These are phyloP conservation scores for Fistularia tabacaria DNA, from an alignment of 2,797 vertebrate species.

Conservation along the genomic window DNA sequence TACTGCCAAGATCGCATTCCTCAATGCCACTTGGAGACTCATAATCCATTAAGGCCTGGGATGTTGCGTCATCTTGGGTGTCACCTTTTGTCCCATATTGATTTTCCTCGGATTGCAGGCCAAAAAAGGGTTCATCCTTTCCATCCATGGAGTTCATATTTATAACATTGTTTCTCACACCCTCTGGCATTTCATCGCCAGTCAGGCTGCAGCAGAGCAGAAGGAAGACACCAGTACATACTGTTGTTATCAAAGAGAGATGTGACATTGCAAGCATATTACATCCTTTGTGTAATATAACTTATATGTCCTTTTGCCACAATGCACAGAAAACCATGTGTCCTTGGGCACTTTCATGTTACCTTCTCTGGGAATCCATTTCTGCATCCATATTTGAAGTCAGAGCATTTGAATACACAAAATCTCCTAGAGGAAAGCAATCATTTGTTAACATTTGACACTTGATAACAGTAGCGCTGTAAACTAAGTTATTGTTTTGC, in stretches of 20 bases:
- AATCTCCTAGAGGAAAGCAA: slow-evolving; percentile 12
- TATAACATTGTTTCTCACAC: slow-evolving; percentile 11
- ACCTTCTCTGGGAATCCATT: slow-evolving; percentile 63
- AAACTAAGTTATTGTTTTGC: background rate
- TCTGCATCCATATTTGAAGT: slow-evolving; percentile 41
- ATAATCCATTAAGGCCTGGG: slow-evolving; percentile 41
- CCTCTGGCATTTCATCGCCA: slow-evolving; percentile 36
- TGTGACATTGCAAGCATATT: background rate
- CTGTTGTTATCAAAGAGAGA: background rate
- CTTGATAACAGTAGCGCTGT: background rate
- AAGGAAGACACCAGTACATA: background rate
- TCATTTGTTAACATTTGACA: background rate
- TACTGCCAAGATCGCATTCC: slow-evolving; percentile 11
- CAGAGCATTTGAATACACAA: slow-evolving; percentile 17
- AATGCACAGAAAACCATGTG: no score
- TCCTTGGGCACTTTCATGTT: slow-evolving; percentile 3
- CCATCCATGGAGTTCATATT: slow-evolving; percentile 18
- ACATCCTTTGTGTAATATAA: background rate
- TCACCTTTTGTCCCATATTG: no score
- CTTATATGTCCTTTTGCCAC: background rate
- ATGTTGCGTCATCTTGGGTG: slow-evolving; percentile 23
- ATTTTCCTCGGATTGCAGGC: slow-evolving; percentile 2
- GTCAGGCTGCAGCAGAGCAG: slow-evolving; percentile 36
- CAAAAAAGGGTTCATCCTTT: slow-evolving; percentile 32
- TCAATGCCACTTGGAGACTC: slow-evolving; percentile 13